These are phyloP conservation scores for Spheniscus mendiculus DNA, from an alignment of 2,113 vertebrate genomes.

Conservation along the genomic window DNA sequence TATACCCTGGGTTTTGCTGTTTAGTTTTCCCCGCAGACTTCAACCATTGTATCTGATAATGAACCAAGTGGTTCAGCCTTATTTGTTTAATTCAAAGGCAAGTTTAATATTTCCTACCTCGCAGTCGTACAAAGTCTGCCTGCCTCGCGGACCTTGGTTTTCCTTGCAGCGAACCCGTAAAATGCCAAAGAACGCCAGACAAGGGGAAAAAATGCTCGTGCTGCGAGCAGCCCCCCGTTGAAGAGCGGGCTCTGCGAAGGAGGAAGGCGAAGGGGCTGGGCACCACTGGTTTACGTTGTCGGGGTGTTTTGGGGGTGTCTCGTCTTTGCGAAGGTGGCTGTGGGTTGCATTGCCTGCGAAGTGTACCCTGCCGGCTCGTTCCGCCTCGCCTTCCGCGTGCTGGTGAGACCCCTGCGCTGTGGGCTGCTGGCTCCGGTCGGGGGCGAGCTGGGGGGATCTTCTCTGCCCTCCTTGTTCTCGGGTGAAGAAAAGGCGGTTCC, in stretches of 20 bases:
- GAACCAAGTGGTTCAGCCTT: not conserved
- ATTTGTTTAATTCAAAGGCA: conserved; percentile 4
- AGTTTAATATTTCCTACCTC: not conserved
- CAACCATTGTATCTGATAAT: not conserved
- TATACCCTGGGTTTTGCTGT: not conserved
- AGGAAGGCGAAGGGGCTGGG: not conserved
- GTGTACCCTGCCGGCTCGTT: not conserved
- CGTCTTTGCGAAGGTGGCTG: not conserved
- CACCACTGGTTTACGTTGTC: not conserved
- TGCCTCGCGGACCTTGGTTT: not conserved
- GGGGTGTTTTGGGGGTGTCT: not conserved
- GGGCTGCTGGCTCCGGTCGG: not conserved
- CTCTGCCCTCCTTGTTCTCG: not conserved
- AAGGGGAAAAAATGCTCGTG: accelerated
- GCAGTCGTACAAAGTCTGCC: not conserved
- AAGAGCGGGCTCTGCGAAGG: not conserved
- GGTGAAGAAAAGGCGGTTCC: not conserved
- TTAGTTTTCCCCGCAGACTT: not conserved
- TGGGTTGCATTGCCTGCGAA: not conserved
- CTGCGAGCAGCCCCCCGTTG: accelerated
- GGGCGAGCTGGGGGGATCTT: too few species aligned
- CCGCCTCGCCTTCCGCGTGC: not conserved
- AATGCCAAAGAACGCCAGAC: not conserved
- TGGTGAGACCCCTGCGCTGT: not conserved
- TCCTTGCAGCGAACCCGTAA: not conserved